A percentile compares a stretch with the other conserved stretches of the same genome.
These are phyloP conservation scores for Malacosoma neustria DNA, from an alignment of 2,888 invertebrate genomes.

Conservation along the genomic window DNA sequence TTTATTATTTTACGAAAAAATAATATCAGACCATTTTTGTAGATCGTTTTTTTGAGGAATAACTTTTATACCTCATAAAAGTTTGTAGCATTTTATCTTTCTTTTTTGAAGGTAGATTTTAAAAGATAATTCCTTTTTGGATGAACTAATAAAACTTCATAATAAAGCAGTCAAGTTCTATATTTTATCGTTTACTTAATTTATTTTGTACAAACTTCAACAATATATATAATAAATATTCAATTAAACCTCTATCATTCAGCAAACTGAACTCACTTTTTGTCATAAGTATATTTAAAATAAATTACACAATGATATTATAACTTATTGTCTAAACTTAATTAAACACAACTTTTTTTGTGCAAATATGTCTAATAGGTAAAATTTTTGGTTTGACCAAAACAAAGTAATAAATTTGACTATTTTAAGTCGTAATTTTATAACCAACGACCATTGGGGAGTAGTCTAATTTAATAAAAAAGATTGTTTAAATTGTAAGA, in stretches of 20 bases:
- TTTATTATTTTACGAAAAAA: too few species aligned
- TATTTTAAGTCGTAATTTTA: neutral
- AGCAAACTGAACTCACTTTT: conserved; percentile 76
- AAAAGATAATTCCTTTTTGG: neutral
- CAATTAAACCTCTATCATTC: conserved; percentile 75
- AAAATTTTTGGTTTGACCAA: conserved; percentile 69
- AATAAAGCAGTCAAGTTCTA: conserved; percentile 76
- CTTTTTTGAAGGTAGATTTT: too few species aligned
- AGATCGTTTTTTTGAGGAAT: too few species aligned
- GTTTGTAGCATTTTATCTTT: too few species aligned
- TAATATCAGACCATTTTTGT: too few species aligned
- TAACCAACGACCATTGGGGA: neutral
- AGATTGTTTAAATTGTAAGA: too few species aligned
- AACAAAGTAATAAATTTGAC: conserved; percentile 23
- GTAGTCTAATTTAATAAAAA: too few species aligned
- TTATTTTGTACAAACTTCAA: conserved; percentile 78
- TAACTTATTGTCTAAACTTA: conserved; percentile 76
- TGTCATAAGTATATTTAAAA: conserved; percentile 69
- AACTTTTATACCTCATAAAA: too few species aligned
- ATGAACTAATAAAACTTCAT: conserved; percentile 38
- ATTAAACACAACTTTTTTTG: conserved; percentile 74
- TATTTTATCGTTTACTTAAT: conserved; percentile 76
- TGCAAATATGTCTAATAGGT: conserved; percentile 74
- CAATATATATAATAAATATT: conserved; percentile 76
- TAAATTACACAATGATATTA: conserved; percentile 67